Evolutionary conservation across 2,888 invertebrate species (phyloP).

Genomic region (Parnassius glacialis): DNA sequence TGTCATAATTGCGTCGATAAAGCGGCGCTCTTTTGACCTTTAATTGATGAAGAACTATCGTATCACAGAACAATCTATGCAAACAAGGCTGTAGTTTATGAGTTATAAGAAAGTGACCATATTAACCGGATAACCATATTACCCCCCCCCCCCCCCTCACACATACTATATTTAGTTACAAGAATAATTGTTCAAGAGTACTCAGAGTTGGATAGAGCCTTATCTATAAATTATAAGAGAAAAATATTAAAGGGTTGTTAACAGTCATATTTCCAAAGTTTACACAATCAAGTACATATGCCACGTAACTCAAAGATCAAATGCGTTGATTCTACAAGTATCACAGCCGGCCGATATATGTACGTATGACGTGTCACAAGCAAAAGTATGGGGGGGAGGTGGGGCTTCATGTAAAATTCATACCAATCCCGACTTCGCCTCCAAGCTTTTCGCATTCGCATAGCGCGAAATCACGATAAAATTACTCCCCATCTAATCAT

Average conservation of each 20-base stretch:
- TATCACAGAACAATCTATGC: too few relatives aligned
- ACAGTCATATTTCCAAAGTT: too few relatives aligned
- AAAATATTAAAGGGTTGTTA: background rate
- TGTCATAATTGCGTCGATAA: too few relatives aligned
- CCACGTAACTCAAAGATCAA: constrained; percentile 5
- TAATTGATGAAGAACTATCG: too few relatives aligned
- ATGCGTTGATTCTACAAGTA: constrained; percentile 36
- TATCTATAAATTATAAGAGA: background rate
- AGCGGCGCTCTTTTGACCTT: too few relatives aligned
- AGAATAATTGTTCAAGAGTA: too few relatives aligned
- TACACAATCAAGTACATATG: background rate
- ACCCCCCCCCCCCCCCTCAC: too few relatives aligned
- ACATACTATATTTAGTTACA: too few relatives aligned
- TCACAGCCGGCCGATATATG: constrained; percentile 47
- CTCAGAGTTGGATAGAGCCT: too few relatives aligned
- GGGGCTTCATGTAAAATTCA: constrained; percentile 75
- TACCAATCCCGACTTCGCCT: constrained; percentile 48
- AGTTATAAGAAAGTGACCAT: too few relatives aligned
- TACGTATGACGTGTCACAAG: constrained; percentile 55
- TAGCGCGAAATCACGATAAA: constrained; percentile 64
- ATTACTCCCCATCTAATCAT: constrained; percentile 72
- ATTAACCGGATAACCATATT: too few relatives aligned
- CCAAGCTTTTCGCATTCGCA: constrained; percentile 44
- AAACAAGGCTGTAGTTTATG: too few relatives aligned
- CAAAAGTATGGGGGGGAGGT: constrained; percentile 44